Percentiles rank a stretch among this genome's conserved stretches.
Evolutionary conservation across 1,140 invertebrate species (phyloP).

Genomic region (Drosophila sulfurigaster): DNA sequence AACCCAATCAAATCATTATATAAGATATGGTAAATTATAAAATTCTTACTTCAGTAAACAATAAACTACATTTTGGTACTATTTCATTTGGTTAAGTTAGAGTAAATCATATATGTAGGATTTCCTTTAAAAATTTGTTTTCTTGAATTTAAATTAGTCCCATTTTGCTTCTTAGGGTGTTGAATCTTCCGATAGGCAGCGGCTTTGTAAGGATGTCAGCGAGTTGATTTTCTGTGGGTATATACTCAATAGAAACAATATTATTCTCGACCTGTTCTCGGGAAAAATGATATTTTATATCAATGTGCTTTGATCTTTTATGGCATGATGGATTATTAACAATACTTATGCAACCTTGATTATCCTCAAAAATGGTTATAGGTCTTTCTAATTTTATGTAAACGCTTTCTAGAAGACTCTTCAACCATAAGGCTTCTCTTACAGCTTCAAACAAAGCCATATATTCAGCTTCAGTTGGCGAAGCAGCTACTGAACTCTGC

Average conservation of each 20-base stretch:
- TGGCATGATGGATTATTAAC: conserved; percentile 9
- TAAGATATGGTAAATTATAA: too few relatives aligned
- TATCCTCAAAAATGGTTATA: conserved; percentile 18
- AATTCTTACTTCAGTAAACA: too few relatives aligned
- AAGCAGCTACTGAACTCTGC: conserved; percentile 7
- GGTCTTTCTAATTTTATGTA: background rate
- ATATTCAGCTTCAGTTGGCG: too few relatives aligned
- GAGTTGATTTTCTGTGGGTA: conserved; percentile 1
- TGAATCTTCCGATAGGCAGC: background rate
- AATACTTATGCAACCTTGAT: conserved; percentile 20
- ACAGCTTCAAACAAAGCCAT: conserved; percentile 1
- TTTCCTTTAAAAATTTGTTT: too few relatives aligned
- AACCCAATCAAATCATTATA: too few relatives aligned
- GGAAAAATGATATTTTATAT: conserved; percentile 7
- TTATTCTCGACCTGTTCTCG: conserved; percentile 8
- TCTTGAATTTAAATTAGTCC: background rate
- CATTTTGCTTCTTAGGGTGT: background rate
- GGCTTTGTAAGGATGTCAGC: conserved; percentile 5
- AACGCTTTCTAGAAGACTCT: background rate
- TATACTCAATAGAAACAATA: conserved; percentile 5
- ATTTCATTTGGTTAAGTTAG: too few relatives aligned
- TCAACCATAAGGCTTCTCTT: too few relatives aligned
- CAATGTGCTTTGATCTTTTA: conserved; percentile 17
- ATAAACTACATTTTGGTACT: too few relatives aligned
- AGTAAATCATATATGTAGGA: too few relatives aligned